Percentiles rank a stretch among this genome's conserved stretches.
These are phyloP conservation scores for Pseudocheirus occidentalis DNA, from an alignment of 2,797 vertebrate species.

Conservation along the genomic window DNA sequence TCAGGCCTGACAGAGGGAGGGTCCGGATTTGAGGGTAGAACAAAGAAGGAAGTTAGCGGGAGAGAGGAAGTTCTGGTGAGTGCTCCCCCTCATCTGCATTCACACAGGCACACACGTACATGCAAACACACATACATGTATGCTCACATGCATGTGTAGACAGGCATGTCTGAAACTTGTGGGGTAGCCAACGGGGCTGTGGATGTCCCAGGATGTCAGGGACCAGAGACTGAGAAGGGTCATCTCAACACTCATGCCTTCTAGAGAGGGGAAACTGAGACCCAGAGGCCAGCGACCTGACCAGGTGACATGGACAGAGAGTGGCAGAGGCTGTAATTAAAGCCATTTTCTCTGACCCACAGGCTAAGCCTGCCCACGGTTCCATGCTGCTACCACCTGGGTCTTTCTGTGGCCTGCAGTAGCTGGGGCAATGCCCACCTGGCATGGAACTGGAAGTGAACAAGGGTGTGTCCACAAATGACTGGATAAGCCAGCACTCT, in stretches of 20 bases:
- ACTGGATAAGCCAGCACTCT: too few relatives aligned
- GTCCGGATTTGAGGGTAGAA: not conserved
- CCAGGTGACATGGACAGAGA: not conserved
- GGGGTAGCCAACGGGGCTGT: not conserved
- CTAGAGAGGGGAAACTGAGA: too few relatives aligned
- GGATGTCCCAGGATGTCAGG: not conserved
- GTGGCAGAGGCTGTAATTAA: not conserved
- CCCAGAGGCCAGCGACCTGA: not conserved
- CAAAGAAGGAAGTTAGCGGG: not conserved
- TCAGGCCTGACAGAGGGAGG: not conserved
- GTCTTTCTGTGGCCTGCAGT: not conserved
- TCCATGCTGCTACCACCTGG: too few relatives aligned
- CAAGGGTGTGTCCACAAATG: not conserved
- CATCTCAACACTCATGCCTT: fast-evolving
- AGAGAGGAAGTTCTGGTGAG: too few relatives aligned
- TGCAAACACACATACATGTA: not conserved
- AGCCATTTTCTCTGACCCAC: fast-evolving
- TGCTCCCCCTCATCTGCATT: too few relatives aligned
- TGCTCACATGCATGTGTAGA: not conserved
- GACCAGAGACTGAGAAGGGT: not conserved
- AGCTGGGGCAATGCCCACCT: too few relatives aligned
- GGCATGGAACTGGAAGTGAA: not conserved
- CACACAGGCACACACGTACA: not conserved
- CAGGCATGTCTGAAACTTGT: not conserved
- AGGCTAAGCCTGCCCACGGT: too few relatives aligned